Evolutionary conservation across 92 coral and sea anemone genomes (phyloP).

Genomic region (Siderastrea radians): DNA sequence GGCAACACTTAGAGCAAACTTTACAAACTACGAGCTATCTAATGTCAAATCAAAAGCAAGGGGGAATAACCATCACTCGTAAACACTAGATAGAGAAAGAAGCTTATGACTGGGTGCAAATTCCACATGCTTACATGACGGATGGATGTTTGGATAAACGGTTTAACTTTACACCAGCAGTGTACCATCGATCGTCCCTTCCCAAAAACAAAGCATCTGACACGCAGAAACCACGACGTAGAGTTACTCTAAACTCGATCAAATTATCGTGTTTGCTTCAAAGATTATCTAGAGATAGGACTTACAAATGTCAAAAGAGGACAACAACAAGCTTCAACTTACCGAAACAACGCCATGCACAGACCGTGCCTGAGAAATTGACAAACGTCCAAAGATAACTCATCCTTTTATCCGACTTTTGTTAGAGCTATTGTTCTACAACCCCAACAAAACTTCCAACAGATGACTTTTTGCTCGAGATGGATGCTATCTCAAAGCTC

Average conservation of each 20-base stretch:
- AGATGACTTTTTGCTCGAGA: neutral
- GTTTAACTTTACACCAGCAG: neutral
- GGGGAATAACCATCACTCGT: no score
- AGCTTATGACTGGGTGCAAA: constrained; percentile 9
- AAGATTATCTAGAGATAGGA: neutral
- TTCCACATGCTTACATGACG: constrained; percentile 13
- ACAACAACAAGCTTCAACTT: neutral
- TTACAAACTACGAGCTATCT: no score
- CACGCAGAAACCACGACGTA: neutral
- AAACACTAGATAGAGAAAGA: neutral
- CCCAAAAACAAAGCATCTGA: neutral
- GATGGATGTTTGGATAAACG: constrained; percentile 2
- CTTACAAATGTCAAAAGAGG: no score
- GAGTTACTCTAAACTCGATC: neutral
- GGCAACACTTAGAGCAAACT: constrained; percentile 1
- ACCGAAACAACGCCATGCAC: constrained; percentile 30
- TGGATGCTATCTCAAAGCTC: neutral
- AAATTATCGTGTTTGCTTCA: neutral
- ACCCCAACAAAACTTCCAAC: neutral
- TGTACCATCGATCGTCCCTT: neutral
- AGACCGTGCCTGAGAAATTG: constrained; percentile 1
- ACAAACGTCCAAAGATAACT: constrained; percentile 4
- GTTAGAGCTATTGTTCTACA: neutral
- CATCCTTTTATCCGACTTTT: constrained; percentile 13
- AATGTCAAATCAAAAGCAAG: no score